Conservation (phyloP, 2,797 vertebrate genomes). For the Merluccius polli region DNA sequence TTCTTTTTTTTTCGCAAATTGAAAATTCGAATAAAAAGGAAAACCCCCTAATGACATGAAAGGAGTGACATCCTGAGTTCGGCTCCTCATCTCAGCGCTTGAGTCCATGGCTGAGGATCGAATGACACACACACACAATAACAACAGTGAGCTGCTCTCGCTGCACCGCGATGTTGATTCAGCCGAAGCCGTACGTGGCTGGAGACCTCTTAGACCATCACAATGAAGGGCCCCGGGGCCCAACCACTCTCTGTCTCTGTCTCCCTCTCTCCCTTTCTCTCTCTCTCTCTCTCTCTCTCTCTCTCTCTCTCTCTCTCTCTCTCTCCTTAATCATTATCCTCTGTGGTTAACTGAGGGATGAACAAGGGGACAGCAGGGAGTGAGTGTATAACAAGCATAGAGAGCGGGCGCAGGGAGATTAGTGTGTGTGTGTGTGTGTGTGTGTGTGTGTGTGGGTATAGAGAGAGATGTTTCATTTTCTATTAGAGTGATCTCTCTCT, state of each 20-base stretch:
- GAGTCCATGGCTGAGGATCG: not conserved
- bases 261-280: conserved; percentile 29
- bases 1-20: too few species aligned
- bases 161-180: conserved; percentile 40
- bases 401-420: conserved; percentile 19
- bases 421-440: not conserved
- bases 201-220: conserved; percentile 58
- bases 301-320: conserved; percentile 23
- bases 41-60: not conserved
- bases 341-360: conserved; percentile 52
- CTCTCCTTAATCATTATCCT: conserved; percentile 53
- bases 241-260: conserved; percentile 6
- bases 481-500: conserved; percentile 7
- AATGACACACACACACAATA: not conserved
- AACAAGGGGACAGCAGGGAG: conserved; percentile 48
- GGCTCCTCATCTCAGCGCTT: not conserved
- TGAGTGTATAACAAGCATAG: conserved; percentile 46
- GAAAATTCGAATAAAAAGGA: too few species aligned
- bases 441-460: not conserved
- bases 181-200: conserved; percentile 27
- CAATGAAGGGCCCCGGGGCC: conserved; percentile 52
- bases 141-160: not conserved
- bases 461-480: conserved; percentile 1
- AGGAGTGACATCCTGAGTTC: not conserved
- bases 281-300: conserved; percentile 5